Evolutionary conservation across 2,113 vertebrate genomes (phyloP).

Genomic region (Corvus cornix): DNA sequence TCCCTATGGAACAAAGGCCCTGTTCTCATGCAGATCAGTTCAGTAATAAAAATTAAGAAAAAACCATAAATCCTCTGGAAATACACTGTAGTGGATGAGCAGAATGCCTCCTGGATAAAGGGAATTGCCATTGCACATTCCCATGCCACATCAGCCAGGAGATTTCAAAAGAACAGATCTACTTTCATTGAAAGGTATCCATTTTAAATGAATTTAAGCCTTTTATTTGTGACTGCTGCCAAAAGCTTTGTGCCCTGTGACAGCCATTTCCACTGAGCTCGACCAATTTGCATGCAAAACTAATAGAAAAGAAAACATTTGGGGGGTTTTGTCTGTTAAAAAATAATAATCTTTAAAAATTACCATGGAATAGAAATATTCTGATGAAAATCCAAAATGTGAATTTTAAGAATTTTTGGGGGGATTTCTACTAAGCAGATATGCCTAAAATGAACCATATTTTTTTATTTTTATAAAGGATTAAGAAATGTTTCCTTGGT

Average conservation of each 20-base stretch:
- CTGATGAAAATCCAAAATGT: neutral
- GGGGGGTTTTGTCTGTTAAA: neutral
- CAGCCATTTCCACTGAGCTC: neutral
- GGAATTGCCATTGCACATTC: neutral
- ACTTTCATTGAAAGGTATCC: neutral
- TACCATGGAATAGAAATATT: neutral
- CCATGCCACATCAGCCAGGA: neutral
- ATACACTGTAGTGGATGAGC: neutral
- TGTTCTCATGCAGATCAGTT: conserved; percentile 36
- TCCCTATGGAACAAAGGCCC: neutral
- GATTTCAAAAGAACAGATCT: neutral
- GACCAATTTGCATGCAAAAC: neutral
- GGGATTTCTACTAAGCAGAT: neutral
- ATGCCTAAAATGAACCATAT: neutral
- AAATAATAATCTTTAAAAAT: neutral
- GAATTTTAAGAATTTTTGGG: neutral
- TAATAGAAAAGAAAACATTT: neutral
- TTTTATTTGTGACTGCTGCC: neutral
- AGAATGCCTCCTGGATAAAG: neutral
- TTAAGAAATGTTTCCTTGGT: neutral
- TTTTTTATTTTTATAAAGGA: neutral
- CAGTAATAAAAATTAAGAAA: conserved; percentile 50
- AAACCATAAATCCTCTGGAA: neutral
- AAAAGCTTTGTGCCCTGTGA: neutral
- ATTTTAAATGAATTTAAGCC: neutral